These are phyloP conservation scores for Protonibea diacanthus DNA, from an alignment of 2,797 vertebrate species.

Conservation along the genomic window DNA sequence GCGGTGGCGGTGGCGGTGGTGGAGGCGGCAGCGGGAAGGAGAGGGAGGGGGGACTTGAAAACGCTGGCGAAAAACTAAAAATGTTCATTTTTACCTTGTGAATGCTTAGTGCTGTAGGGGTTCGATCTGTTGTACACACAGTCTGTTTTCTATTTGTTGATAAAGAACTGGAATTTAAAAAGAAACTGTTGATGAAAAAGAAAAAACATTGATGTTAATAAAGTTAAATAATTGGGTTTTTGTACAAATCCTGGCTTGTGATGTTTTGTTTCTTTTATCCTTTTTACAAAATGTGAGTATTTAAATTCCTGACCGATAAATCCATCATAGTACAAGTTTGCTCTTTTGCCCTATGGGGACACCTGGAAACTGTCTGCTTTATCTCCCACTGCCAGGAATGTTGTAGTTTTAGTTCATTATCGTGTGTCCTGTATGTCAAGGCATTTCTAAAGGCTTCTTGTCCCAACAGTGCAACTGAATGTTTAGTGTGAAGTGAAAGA, in stretches of 20 bases:
- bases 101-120: constrained; percentile 99
- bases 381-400: constrained; percentile 8
- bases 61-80: constrained; percentile 78
- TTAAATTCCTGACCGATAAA: not conserved
- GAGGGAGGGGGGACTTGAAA: constrained; percentile 70
- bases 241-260: constrained; percentile 86
- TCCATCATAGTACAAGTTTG: not conserved
- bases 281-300: not conserved
- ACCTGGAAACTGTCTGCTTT: constrained; percentile 11
- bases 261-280: constrained; percentile 56
- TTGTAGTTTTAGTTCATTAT: constrained; percentile 7
- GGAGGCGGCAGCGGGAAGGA: constrained; percentile 12
- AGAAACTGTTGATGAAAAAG: constrained; percentile 83
- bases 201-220: constrained; percentile 96
- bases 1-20: not conserved
- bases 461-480: not conserved
- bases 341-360: not conserved
- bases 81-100: constrained; percentile 97
- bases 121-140: constrained; percentile 97
- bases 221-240: constrained; percentile 99
- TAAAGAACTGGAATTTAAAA: constrained; percentile 91
- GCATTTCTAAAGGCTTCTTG: constrained; percentile 2
- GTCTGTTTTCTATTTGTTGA: constrained; percentile 99
- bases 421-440: constrained; percentile 11
- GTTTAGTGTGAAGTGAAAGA: not conserved